Percentiles rank a stretch among this genome's conserved stretches.
These are phyloP conservation scores for Melanargia galathea DNA, from an alignment of 2,888 invertebrate genomes.

Conservation along the genomic window DNA sequence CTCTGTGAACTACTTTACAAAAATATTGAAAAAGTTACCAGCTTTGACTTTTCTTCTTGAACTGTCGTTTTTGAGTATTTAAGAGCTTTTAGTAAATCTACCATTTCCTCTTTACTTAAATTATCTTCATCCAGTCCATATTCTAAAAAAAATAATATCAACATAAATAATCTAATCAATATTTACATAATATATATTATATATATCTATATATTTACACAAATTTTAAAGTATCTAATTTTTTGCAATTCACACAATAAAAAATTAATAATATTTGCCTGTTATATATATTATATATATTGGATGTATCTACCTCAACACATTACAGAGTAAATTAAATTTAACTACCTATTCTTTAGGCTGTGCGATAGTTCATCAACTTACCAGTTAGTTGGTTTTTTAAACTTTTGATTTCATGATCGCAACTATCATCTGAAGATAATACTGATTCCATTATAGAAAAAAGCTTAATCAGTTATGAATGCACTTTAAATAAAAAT, in stretches of 20 bases:
- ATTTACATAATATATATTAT: too few species aligned
- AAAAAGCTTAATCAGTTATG: neutral
- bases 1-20: too few species aligned
- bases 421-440: constrained; percentile 72
- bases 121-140: constrained; percentile 75
- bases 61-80: constrained; percentile 69
- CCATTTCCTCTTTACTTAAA: constrained; percentile 75
- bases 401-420: constrained; percentile 69
- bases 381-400: constrained; percentile 69
- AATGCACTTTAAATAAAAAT: constrained; percentile 3
- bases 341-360: too few species aligned
- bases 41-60: constrained; percentile 62
- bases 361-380: constrained; percentile 9
- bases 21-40: constrained; percentile 42
- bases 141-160: constrained; percentile 51
- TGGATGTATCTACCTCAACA: too few species aligned
- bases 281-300: too few species aligned
- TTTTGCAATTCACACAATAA: too few species aligned
- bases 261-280: too few species aligned
- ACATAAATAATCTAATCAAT: too few species aligned
- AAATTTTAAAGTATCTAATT: too few species aligned
- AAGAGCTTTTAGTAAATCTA: constrained; percentile 69
- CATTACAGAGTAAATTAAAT: too few species aligned
- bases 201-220: too few species aligned
- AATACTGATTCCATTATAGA: constrained; percentile 50